A percentile compares a stretch with the other conserved stretches of the same genome.
Evolutionary conservation across 1,140 invertebrate genomes (phyloP).

Genomic region (Drosophila tropicalis): DNA sequence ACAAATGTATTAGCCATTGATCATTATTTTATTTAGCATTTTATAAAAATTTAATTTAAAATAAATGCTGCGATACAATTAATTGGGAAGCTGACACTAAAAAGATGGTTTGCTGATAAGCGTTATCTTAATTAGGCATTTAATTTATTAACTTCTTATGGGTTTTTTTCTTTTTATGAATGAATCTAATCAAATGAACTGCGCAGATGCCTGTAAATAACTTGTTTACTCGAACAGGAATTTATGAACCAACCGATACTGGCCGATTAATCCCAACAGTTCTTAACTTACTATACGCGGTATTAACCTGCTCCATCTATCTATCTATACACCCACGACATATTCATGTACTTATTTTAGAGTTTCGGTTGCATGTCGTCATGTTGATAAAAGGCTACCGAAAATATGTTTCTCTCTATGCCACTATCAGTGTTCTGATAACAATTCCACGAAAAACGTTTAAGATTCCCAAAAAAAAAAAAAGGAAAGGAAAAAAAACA

Average conservation of each 20-base stretch:
- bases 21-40: too few relatives aligned
- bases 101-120: neutral
- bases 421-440: conserved; percentile 54
- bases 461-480: conserved; percentile 28
- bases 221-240: neutral
- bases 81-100: neutral
- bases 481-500: conserved; percentile 33
- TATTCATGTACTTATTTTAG: neutral
- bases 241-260: neutral
- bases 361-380: neutral
- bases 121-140: neutral
- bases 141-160: neutral
- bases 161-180: neutral
- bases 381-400: conserved; percentile 24
- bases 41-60: neutral
- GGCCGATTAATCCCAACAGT: neutral
- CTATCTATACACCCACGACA: neutral
- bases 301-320: neutral
- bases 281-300: neutral
- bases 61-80: neutral
- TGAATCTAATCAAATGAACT: neutral
- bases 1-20: too few relatives aligned
- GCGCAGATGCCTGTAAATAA: neutral
- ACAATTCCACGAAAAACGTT: conserved; percentile 40
- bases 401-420: conserved; percentile 45